phyloP scores from a whole-genome alignment of 53 echinoderm and acorn worm genomes.

The Mesocentrotus franciscanus region DNA sequence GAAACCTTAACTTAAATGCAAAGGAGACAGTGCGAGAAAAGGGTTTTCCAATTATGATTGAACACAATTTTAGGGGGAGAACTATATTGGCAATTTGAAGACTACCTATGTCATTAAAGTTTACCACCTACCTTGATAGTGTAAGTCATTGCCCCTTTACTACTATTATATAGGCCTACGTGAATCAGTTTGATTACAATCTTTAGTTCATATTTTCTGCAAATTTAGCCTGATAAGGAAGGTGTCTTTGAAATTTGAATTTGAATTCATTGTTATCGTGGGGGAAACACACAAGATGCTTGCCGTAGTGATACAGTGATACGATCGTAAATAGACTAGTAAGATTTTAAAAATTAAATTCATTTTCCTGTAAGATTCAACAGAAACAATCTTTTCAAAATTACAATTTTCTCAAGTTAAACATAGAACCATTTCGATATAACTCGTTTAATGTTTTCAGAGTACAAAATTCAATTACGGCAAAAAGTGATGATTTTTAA shows the following conservation, averaged over 20 bases:
- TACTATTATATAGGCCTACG: neutral
- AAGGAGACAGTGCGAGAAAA: neutral
- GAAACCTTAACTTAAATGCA: constrained; percentile 6
- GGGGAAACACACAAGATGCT: neutral
- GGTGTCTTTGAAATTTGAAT: neutral
- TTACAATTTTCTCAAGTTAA: too few relatives aligned
- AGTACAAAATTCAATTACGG: neutral
- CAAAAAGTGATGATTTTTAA: too few relatives aligned
- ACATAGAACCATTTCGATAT: neutral
- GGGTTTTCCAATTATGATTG: neutral
- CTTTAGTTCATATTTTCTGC: too few relatives aligned
- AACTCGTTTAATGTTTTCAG: neutral
- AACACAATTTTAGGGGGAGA: constrained; percentile 7
- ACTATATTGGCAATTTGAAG: neutral
- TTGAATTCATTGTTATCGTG: neutral
- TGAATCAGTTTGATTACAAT: too few relatives aligned
- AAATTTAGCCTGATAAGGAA: neutral
- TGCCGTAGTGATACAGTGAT: neutral
- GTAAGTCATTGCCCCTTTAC: neutral
- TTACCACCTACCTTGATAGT: neutral
- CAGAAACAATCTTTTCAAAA: too few relatives aligned
- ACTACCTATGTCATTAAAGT: neutral
- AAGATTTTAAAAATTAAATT: neutral
- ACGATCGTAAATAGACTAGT: neutral
- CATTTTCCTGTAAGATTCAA: too few relatives aligned